Conservation (phyloP, 2,113 vertebrate species). For the Lepus americanus region DNA sequence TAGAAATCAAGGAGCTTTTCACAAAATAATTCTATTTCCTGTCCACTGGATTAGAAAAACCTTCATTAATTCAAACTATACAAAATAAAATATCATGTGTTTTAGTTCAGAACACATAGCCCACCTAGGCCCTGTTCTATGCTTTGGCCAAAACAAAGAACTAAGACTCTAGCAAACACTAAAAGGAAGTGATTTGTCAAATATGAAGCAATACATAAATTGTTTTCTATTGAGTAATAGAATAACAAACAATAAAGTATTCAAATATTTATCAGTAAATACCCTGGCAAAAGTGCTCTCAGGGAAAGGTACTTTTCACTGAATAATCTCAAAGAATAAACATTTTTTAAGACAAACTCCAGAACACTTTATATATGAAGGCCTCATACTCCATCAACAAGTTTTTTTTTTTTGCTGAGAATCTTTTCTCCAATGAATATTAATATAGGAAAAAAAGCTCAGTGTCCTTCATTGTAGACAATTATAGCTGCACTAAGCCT, state of each 20-base stretch:
- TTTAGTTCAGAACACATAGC: slow-evolving; percentile 3
- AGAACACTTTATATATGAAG: background rate
- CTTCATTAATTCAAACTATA: background rate
- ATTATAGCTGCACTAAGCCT: background rate
- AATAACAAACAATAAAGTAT: too few species aligned
- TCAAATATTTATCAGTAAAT: background rate
- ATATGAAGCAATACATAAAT: background rate
- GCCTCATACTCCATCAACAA: background rate
- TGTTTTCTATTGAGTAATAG: too few species aligned
- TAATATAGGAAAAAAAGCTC: background rate
- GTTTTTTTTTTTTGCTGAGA: background rate
- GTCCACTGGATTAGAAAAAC: background rate
- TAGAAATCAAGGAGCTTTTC: background rate
- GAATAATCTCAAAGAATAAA: background rate
- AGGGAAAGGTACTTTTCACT: background rate
- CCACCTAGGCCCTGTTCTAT: background rate
- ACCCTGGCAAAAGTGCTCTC: background rate
- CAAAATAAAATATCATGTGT: background rate
- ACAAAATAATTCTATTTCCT: background rate
- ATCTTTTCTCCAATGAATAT: background rate
- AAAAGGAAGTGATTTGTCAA: background rate
- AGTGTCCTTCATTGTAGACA: background rate
- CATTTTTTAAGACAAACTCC: background rate
- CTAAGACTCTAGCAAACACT: background rate
- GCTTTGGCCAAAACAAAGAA: background rate